These are phyloP conservation scores for Cebus imitator DNA, from an alignment of 2,113 vertebrate genomes.

Conservation along the genomic window DNA sequence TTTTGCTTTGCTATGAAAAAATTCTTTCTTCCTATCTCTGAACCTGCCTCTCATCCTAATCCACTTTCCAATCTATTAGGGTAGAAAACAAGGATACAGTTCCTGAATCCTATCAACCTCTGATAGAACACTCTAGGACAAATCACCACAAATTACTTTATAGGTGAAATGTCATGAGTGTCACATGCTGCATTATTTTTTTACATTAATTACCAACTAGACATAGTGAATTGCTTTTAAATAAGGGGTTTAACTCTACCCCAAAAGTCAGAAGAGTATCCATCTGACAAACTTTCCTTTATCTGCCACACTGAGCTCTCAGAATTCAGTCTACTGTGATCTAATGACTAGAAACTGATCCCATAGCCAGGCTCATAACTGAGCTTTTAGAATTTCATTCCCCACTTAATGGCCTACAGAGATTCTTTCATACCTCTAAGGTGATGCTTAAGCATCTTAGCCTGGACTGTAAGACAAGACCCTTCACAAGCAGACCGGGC, in stretches of 20 bases:
- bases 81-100: background rate
- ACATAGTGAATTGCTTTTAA: background rate
- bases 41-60: background rate
- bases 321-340: background rate
- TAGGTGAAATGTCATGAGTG: background rate
- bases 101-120: background rate
- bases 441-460: background rate
- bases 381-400: background rate
- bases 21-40: background rate
- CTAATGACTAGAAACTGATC: background rate
- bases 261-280: background rate
- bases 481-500: background rate
- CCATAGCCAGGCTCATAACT: background rate
- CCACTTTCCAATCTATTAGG: background rate
- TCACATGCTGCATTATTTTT: background rate
- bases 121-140: background rate
- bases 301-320: background rate
- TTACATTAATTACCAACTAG: background rate
- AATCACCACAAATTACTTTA: background rate
- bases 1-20: background rate
- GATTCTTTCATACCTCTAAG: background rate
- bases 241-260: background rate
- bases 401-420: background rate
- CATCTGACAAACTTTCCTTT: background rate
- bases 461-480: background rate